Conservation (phyloP, 2,888 invertebrate genomes). For the Pecten maximus region DNA sequence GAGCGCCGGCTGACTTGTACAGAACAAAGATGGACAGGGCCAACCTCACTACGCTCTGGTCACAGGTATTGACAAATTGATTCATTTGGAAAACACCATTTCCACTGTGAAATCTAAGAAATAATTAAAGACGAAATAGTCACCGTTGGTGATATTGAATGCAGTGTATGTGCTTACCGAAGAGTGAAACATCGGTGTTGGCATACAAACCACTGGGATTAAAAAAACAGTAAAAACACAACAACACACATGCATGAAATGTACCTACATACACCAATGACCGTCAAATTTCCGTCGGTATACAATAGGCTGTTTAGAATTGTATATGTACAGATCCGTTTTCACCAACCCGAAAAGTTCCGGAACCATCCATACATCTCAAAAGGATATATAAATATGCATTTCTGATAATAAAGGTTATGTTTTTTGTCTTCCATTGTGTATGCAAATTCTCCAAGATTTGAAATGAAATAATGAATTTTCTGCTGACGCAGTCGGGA, state of each 20-base stretch:
- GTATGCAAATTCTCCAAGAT: too few relatives aligned
- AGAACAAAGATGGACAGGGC: conserved; percentile 7
- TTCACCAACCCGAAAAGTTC: not conserved
- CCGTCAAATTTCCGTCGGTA: not conserved
- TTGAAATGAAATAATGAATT: too few relatives aligned
- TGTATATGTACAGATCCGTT: not conserved
- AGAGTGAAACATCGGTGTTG: not conserved
- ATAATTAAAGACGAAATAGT: conserved; percentile 25
- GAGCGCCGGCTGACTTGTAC: not conserved
- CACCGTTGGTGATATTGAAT: conserved; percentile 8
- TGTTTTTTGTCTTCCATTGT: too few relatives aligned
- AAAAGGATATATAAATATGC: too few relatives aligned
- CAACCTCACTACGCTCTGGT: not conserved
- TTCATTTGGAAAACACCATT: conserved; percentile 47
- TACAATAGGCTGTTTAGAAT: not conserved
- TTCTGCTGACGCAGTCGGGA: too few relatives aligned
- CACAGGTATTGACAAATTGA: conserved; percentile 47
- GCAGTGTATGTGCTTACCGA: not conserved
- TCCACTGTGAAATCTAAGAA: conserved; percentile 46
- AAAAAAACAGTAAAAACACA: not conserved
- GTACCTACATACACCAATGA: not conserved
- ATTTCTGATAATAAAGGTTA: too few relatives aligned
- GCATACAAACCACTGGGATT: not conserved
- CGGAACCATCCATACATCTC: not conserved
- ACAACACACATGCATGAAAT: not conserved